Evolutionary conservation across 1,140 invertebrate species (phyloP), one percentile per base, ranked within the genome.

Genomic region (Drosophila takahashii): DNA sequence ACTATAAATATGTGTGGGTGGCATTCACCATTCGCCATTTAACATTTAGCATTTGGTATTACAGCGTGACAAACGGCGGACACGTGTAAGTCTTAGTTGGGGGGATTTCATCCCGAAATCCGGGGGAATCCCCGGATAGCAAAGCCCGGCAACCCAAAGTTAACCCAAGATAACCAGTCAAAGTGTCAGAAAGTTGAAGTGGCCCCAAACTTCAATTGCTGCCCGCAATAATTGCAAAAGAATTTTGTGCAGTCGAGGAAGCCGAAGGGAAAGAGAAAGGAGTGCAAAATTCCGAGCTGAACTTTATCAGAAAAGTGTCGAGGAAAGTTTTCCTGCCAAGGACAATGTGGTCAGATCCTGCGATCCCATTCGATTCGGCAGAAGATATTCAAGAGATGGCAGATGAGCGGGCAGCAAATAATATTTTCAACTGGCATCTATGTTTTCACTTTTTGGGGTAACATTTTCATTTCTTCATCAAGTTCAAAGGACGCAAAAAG

Each of bases 391-490:
- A 8, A 27, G 18, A 13, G 9, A 59, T 7, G 22, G 6, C 13
- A 18, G 15, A 18, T 57, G 13, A 36, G n/a, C n/a, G n/a, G 18
- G 26, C 9, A 32, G 32, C 22, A 29, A 29, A 26, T 41, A 26
- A 13, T 41, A 39, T 37, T 37, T 18, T 45, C 11, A 42, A 34
- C 27, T 5, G 32, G n/a, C 62, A 62, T 66, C 16, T 29, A 54
- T 37, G 29, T 32, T 53, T 67, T 67, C 26, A 45, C 39, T 45
- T 29, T 67, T 45, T n/a, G 41, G 48, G 48, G 41, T 39, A 67
- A 54, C 50, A 54, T 54, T 70, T 47, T 70, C 15, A 65, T 65
- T 65, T 65, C 47, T 69, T 44, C 65, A 69, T 44, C 39, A 65
- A 52, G 65, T 69, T 69, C 62, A 67, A 67, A 70, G 41, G 34